A percentile compares a stretch with the other conserved stretches of the same genome.
Evolutionary conservation across 2,797 vertebrate genomes (phyloP).

Genomic region (Helostoma temminkii): DNA sequence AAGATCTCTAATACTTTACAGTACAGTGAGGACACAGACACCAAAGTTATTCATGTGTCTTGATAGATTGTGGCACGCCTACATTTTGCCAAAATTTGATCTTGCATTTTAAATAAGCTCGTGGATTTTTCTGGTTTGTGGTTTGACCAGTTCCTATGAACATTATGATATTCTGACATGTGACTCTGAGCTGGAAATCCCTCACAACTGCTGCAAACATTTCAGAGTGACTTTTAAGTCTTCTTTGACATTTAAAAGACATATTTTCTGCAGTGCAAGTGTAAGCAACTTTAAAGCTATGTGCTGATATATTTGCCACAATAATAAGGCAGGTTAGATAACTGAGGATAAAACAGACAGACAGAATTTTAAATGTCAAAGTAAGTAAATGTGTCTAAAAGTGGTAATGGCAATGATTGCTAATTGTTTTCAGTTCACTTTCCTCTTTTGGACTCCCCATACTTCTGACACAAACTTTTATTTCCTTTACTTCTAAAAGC

Average conservation of each 20-base stretch:
- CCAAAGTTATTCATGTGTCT: not conserved
- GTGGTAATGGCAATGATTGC: no score
- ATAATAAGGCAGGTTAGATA: not conserved
- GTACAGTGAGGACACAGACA: conserved; percentile 20
- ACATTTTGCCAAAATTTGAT: not conserved
- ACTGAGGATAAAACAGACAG: not conserved
- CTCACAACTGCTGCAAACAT: not conserved
- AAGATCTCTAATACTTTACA: conserved; percentile 20
- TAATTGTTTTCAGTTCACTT: no score
- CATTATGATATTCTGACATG: not conserved
- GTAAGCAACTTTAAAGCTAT: not conserved
- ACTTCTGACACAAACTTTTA: no score
- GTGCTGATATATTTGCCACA: no score
- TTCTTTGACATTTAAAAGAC: not conserved
- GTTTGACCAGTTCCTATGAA: not conserved
- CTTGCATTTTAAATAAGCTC: not conserved
- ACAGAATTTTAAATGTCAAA: no score
- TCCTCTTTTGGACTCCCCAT: no score
- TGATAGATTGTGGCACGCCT: not conserved
- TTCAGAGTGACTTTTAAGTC: not conserved
- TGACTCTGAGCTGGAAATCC: not conserved
- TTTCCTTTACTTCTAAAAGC: no score
- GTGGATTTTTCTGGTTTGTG: not conserved
- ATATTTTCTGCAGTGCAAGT: no score
- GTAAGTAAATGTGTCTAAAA: no score